Evolutionary conservation across 2,113 vertebrate species (phyloP).

Genomic region (Lathamus discolor): DNA sequence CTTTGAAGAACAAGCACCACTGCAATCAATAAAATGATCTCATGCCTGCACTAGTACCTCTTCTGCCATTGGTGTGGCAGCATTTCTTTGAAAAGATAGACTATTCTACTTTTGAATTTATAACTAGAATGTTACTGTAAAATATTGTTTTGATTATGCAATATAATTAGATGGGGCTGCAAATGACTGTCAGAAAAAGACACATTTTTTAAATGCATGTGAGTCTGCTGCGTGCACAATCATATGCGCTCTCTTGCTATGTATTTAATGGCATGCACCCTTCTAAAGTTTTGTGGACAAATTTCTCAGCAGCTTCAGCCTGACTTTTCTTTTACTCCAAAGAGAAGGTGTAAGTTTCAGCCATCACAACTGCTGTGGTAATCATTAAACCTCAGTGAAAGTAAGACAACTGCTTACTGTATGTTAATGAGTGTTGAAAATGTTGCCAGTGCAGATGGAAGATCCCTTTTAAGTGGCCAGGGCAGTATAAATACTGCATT

Average conservation of each 20-base stretch:
- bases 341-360: neutral
- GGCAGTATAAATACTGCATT: conserved; percentile 33
- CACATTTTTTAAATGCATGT: fast-evolving
- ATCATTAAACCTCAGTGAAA: neutral
- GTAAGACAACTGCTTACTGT: neutral
- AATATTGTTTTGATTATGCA: neutral
- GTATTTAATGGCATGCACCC: neutral
- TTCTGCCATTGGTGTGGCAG: neutral
- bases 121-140: neutral
- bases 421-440: neutral
- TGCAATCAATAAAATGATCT: neutral
- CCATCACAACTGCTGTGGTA: neutral
- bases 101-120: neutral
- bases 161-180: neutral
- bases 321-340: neutral
- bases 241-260: fast-evolving
- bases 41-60: neutral
- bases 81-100: neutral
- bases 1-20: neutral
- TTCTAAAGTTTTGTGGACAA: neutral
- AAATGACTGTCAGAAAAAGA: neutral
- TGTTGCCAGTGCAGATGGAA: conserved; percentile 18
- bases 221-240: neutral
- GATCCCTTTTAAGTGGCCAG: conserved; percentile 8
- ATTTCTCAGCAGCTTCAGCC: neutral